Conservation (phyloP, 2,113 vertebrate species). For the Atrichornis clamosus region DNA sequence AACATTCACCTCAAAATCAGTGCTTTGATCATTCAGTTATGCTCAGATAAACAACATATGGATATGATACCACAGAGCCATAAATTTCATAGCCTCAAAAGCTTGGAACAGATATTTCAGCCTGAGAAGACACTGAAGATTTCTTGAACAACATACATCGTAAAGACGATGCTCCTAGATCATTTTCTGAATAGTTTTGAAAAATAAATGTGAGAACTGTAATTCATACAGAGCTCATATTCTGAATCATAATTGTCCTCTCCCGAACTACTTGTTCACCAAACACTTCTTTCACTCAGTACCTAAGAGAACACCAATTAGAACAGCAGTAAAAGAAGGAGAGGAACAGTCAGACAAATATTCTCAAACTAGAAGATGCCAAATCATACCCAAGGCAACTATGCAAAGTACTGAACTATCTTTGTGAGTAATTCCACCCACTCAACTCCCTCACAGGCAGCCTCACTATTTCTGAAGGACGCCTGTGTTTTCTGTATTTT, state of each 20-base stretch:
- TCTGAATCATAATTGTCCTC: neutral
- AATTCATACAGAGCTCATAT: neutral
- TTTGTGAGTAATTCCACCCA: constrained; percentile 4
- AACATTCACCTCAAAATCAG: neutral
- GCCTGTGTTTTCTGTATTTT: neutral
- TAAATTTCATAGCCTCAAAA: neutral
- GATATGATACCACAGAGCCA: neutral
- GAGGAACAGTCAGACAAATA: neutral
- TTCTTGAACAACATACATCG: neutral
- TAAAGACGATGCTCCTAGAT: neutral
- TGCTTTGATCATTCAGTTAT: neutral
- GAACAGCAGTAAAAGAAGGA: neutral
- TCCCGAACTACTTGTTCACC: neutral
- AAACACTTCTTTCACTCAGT: neutral
- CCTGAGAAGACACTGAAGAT: neutral
- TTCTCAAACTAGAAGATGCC: neutral
- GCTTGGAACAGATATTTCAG: neutral
- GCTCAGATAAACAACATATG: neutral
- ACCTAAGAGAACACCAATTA: neutral
- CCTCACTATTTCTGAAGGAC: neutral
- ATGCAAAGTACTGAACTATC: neutral
- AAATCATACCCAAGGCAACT: neutral
- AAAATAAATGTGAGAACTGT: neutral
- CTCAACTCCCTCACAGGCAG: neutral
- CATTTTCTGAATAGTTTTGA: neutral